Evolutionary conservation across 2,113 vertebrate genomes (phyloP), one percentile per base, ranked within the genome.

Genomic region (Pseudorhombus dupliciocellatus): DNA sequence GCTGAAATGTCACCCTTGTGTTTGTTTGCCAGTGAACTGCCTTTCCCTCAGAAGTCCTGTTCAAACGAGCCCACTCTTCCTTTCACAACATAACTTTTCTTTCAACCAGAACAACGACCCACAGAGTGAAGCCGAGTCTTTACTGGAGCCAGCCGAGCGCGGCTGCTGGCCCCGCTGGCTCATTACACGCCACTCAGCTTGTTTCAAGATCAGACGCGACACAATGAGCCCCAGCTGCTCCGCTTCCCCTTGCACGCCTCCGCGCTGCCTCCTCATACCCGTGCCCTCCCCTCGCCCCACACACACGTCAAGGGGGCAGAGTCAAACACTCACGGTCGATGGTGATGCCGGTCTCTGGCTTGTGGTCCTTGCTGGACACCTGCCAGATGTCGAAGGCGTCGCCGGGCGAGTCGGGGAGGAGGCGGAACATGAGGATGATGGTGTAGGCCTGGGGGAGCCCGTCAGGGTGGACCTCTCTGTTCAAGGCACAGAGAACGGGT

Each of bases 371-470:
- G 91, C 90, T 95, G 14, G 96, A 96, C 75, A 99, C 94, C 92
- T 99, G 98, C 98, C 98, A 99, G 83, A 99, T 92, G 84, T 98
- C 96, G 79, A 99, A 99, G 75, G 96, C 93, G 26, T 98, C 94
- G 0, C 6, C 91, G 22, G 96, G 95, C 0, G 96, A 92, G 84
- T 98, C 96, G 0, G 97, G 95, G 40, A 99, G 94, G 44, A 99
- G 92, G 30, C 96, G 95, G 92, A 99, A 94, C 80, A 96, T 87
- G 77, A 99, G 46, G 85, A 99, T 97, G 89, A 99, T 94, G 8
- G 98, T 99, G 90, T 95, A 99, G 0, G 96, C 87, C 51, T 86
- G 89, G 0, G 97, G 96, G 28, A 99, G 89, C 14, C 97, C 98
- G 6, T 96, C 94, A 0, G 98, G 98, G 77, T 99, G 98, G 64